phyloP scores from a whole-genome alignment of 2,113 vertebrate species.

The Salvelinus alpinus region DNA sequence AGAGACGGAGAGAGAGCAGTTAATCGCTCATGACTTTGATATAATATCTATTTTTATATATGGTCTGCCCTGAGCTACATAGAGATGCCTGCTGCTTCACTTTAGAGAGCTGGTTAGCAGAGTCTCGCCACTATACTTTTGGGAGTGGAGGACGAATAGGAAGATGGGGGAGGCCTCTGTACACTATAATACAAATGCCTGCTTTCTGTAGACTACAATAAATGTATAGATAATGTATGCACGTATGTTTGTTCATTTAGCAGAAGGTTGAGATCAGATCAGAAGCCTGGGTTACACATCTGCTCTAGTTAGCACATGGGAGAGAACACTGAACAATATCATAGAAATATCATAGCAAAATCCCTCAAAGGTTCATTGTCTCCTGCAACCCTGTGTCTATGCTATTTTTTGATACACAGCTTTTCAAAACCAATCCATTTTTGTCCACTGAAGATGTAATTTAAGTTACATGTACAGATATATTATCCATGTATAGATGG shows the following conservation, averaged over 20 bases:
- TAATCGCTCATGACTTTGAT: conserved; percentile 24
- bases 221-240: background rate
- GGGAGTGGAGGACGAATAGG: background rate
- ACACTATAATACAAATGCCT: conserved; percentile 34
- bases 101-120: conserved; percentile 21
- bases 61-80: conserved; percentile 28
- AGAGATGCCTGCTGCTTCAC: conserved; percentile 30
- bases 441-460: no score
- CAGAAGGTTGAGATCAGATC: background rate
- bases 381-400: background rate
- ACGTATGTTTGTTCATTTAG: conserved; percentile 47
- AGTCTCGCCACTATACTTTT: conserved; percentile 21
- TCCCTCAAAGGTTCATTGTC: background rate
- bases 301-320: conserved; percentile 9
- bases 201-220: conserved; percentile 44
- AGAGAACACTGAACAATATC: conserved; percentile 40
- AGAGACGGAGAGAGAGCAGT: conserved; percentile 26
- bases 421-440: background rate
- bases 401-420: background rate
- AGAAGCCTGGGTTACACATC: no score
- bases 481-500: background rate
- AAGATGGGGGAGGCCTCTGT: no score
- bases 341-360: conserved; percentile 10
- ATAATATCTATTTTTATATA: conserved; percentile 54
- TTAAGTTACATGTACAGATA: background rate